Evolutionary conservation across 2,888 invertebrate genomes (phyloP).

Genomic region (Troglohyphantes excavatus): DNA sequence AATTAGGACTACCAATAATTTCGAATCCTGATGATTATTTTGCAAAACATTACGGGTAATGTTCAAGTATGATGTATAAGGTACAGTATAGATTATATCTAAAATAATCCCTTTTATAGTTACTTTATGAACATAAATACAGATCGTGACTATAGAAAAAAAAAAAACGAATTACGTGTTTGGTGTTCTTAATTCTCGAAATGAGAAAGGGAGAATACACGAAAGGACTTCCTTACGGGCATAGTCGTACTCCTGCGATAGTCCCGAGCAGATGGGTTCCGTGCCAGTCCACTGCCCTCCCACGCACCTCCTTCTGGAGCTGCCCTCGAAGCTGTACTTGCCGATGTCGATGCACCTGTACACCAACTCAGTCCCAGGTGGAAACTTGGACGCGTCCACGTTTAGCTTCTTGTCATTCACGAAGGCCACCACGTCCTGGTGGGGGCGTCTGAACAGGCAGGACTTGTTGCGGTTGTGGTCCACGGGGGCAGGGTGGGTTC

Average conservation of each 20-base stretch:
- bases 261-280: slow-evolving; percentile 89
- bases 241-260: slow-evolving; percentile 93
- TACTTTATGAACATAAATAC: no score
- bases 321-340: slow-evolving; percentile 91
- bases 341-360: slow-evolving; percentile 91
- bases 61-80: no score
- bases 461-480: slow-evolving; percentile 85
- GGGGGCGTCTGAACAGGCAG: slow-evolving; percentile 90
- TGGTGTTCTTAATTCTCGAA: no score
- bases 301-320: slow-evolving; percentile 88
- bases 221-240: slow-evolving; percentile 86
- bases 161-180: no score
- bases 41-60: no score
- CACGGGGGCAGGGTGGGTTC: slow-evolving; percentile 23
- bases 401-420: slow-evolving; percentile 90
- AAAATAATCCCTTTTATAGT: no score
- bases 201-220: no score
- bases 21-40: no score
- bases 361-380: slow-evolving; percentile 87
- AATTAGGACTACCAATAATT: no score
- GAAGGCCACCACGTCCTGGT: slow-evolving; percentile 90
- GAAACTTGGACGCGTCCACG: slow-evolving; percentile 88
- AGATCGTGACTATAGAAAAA: no score
- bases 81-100: no score
- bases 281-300: slow-evolving; percentile 91